Evolutionary conservation across 2,113 vertebrate genomes (phyloP).

Genomic region (Stomatorhinus ivindoensis): DNA sequence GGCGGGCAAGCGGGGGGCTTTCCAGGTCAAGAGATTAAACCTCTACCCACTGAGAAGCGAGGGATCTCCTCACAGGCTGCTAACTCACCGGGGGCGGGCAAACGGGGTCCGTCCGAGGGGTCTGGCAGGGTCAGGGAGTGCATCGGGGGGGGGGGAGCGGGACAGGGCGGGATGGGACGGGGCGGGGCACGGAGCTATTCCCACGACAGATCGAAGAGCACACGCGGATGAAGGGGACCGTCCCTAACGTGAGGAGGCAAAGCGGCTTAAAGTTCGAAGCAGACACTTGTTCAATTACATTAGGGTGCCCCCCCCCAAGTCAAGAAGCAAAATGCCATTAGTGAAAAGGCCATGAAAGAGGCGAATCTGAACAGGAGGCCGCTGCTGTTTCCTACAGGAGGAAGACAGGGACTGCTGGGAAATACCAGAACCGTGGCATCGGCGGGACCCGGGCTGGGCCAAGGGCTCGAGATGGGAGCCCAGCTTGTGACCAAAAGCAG

Average conservation of each 20-base stretch:
- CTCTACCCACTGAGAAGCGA: background rate
- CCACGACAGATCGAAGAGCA: background rate
- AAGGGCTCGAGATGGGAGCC: background rate
- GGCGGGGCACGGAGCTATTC: background rate
- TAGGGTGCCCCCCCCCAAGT: background rate
- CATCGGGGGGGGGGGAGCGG: background rate
- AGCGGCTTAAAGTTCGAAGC: background rate
- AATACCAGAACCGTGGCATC: background rate
- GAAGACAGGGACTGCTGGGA: background rate
- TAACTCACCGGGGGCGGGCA: background rate
- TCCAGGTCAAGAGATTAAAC: constrained; percentile 37
- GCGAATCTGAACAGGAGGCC: background rate
- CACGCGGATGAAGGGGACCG: background rate
- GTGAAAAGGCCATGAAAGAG: background rate
- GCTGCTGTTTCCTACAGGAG: background rate
- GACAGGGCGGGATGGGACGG: background rate
- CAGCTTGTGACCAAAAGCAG: background rate
- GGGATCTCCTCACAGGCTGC: background rate
- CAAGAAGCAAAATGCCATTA: constrained; percentile 7
- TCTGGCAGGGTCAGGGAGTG: background rate
- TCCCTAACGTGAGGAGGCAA: constrained; percentile 13
- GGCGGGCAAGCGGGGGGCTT: constrained; percentile 19
- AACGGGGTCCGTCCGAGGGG: background rate
- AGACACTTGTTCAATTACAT: constrained; percentile 13
- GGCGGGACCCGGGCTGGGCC: background rate